Evolutionary conservation across 2,113 vertebrate genomes (phyloP).

Genomic region (Poecilia latipinna): DNA sequence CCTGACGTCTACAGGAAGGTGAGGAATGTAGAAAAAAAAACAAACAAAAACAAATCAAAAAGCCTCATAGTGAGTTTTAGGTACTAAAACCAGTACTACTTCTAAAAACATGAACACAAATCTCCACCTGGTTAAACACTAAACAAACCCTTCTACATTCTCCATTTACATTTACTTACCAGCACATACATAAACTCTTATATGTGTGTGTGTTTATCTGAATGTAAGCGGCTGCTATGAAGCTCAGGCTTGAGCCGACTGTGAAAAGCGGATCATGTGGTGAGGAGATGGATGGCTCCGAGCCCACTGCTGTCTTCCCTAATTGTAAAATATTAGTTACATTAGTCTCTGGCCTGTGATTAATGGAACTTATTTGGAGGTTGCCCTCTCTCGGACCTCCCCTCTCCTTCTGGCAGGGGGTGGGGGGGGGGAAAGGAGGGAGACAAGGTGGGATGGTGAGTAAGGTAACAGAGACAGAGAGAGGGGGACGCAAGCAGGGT

Average conservation of each 20-base stretch:
- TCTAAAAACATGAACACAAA: not conserved
- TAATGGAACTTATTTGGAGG: slow-evolving; percentile 99
- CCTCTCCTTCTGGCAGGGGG: slow-evolving; percentile 79
- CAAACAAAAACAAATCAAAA: no score
- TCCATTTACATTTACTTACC: not conserved
- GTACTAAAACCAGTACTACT: not conserved
- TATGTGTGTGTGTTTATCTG: slow-evolving; percentile 4
- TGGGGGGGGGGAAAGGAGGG: no score
- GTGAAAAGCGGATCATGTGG: slow-evolving; percentile 95
- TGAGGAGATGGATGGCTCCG: slow-evolving; percentile 96
- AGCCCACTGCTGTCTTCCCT: slow-evolving; percentile 97
- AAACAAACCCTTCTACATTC: not conserved
- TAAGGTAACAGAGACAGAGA: slow-evolving; percentile 20
- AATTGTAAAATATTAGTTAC: slow-evolving; percentile 99
- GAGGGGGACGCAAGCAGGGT: slow-evolving; percentile 47
- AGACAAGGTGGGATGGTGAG: slow-evolving; percentile 72
- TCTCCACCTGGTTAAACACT: not conserved
- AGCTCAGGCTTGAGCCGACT: slow-evolving; percentile 61
- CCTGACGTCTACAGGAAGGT: no score
- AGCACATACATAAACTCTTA: not conserved
- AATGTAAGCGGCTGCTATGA: slow-evolving; percentile 28
- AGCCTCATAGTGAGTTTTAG: no score
- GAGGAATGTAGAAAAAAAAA: no score
- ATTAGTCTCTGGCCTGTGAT: slow-evolving; percentile 99
- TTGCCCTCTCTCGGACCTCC: slow-evolving; percentile 91